Evolutionary conservation across 2,888 invertebrate genomes (phyloP).

Genomic region (Imbricaverruca yamaguchii): DNA sequence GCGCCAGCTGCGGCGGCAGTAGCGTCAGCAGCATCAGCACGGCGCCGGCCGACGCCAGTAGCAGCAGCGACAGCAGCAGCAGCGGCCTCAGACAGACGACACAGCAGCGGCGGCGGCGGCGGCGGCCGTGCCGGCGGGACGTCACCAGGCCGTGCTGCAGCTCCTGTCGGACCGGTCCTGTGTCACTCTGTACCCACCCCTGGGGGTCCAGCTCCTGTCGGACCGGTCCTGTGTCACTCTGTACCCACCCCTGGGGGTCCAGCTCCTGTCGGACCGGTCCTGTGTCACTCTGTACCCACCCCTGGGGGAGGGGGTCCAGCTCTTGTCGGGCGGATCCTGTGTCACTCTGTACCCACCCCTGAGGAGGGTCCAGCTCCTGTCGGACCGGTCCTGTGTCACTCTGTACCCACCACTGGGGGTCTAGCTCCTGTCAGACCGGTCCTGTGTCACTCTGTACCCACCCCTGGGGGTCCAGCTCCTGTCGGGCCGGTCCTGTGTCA

Average conservation of each 20-base stretch:
- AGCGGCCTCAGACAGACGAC: slow-evolving; percentile 8
- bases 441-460: too few species aligned
- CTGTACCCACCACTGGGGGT: too few species aligned
- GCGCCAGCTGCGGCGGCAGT: slow-evolving; percentile 19
- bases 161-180: not conserved
- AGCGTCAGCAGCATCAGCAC: slow-evolving; percentile 8
- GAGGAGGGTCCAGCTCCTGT: too few species aligned
- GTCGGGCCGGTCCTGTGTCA: too few species aligned
- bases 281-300: not conserved
- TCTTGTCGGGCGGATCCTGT: not conserved
- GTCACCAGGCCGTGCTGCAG: not conserved
- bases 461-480: too few species aligned
- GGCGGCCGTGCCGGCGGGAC: not conserved
- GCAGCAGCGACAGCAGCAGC: not conserved
- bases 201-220: not conserved
- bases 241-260: too few species aligned
- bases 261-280: not conserved
- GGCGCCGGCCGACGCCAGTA: slow-evolving; percentile 2
- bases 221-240: not conserved
- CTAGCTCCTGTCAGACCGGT: too few species aligned
- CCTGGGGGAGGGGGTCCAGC: too few species aligned
- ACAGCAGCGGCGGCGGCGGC: not conserved
- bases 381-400: too few species aligned
- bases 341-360: not conserved
- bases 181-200: not conserved